Evolutionary conservation across 2,797 vertebrate genomes (phyloP), one percentile per base, ranked within the genome.

Genomic region (Phoxinus dragarum): DNA sequence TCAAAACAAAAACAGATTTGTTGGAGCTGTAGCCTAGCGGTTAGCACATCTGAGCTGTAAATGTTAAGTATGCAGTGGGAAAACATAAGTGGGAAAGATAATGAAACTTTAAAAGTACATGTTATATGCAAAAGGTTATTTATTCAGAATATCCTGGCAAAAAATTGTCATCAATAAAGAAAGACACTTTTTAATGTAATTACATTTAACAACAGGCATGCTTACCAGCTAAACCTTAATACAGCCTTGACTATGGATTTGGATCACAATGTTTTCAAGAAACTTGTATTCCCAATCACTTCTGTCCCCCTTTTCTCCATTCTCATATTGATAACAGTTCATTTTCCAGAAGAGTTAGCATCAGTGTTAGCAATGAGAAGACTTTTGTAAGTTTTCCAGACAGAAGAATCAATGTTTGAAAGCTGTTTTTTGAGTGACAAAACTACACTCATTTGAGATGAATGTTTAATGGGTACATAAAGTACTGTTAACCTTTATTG

Each of bases 381-480:
- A 38, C 52, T 31, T 44, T 34, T 23, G 40, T 49, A 0, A 12
- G 68, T 68, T 78, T 49, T 80, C 64, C 64, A 36, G 64, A 52
- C 27, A 23, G 16, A n/a, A 27, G n/a, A 23, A 40, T 69, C 67
- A 40, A 8, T n/a, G 44, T 52, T 68, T 68, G 21, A 68, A 80
- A 80, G 78, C 78, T 47, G 40, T 44, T 10, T 42, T 42, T 78
- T 47, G 23, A 80, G 40, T 34, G 61, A 34, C 42, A 31, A 67
- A 23, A 49, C 64, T 23, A 49, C 11, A 21, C 68, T 74, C 36
- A 17, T 42, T 61, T 79, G 40, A 85, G 54, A 38, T 69, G 23
- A 82, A 71, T 47, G 47, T 71, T 59, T 82, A 59, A 75, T 49
- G 64, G n/a, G 66, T 27, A 86, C 66, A 75, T 42, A 67, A 36